A percentile compares a stretch with the other conserved stretches of the same genome.
These are phyloP conservation scores for Steinernema feltiae DNA, from an alignment of 1,140 invertebrate genomes.

Conservation along the genomic window DNA sequence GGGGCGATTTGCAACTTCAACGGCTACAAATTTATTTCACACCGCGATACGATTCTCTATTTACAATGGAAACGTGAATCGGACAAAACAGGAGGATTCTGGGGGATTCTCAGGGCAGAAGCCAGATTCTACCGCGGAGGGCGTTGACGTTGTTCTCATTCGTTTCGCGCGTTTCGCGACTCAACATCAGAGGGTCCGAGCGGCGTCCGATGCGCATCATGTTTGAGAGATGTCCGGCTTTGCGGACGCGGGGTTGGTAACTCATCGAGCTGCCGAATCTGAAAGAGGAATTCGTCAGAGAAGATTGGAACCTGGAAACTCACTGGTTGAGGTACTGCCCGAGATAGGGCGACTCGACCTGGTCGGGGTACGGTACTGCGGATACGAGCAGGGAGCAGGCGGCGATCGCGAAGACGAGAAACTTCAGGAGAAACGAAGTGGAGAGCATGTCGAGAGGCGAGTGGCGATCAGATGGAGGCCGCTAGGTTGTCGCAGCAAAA, in stretches of 20 bases:
- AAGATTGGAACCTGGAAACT: neutral
- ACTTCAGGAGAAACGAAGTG: neutral
- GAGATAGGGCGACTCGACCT: neutral
- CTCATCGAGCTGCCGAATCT: neutral
- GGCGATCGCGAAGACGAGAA: neutral
- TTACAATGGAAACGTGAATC: neutral
- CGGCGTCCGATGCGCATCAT: constrained; percentile 7
- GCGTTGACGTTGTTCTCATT: neutral
- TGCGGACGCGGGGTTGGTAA: neutral
- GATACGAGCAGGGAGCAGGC: neutral
- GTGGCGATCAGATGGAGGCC: neutral
- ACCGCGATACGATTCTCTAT: neutral
- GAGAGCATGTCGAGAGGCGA: neutral
- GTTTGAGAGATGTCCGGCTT: constrained; percentile 2
- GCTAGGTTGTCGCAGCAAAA: neutral
- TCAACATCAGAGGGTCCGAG: neutral
- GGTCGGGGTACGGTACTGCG: constrained; percentile 1
- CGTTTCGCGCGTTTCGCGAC: neutral
- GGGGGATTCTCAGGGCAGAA: neutral
- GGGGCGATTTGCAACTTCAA: no score
- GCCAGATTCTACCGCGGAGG: neutral
- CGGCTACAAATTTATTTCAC: constrained; percentile 4
- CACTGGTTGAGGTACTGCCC: neutral
- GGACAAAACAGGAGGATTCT: neutral
- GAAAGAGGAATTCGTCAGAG: neutral